Evolutionary conservation across 2,113 vertebrate genomes (phyloP).

Genomic region (Rhodinocichla rosea): DNA sequence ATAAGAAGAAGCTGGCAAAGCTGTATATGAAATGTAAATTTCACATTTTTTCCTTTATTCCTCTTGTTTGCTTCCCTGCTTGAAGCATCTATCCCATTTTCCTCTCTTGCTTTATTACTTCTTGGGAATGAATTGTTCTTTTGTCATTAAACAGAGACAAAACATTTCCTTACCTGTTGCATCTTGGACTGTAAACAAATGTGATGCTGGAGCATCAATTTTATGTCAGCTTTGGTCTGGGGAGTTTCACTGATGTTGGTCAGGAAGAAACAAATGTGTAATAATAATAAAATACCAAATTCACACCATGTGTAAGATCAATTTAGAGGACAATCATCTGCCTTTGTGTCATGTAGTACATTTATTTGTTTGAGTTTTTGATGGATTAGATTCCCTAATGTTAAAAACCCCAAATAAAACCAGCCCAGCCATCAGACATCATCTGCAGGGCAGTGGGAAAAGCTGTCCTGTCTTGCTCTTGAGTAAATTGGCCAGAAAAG

Average conservation of each 20-base stretch:
- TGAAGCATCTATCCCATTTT: neutral
- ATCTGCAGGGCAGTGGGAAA: neutral
- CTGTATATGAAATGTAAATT: neutral
- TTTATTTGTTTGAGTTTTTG: neutral
- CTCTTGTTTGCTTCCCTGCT: neutral
- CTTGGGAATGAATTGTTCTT: neutral
- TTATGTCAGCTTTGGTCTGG: neutral
- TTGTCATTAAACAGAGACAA: neutral
- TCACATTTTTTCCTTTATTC: neutral
- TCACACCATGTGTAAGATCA: neutral
- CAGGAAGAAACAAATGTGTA: neutral
- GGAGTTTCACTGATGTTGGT: fast-evolving
- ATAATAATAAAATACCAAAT: neutral
- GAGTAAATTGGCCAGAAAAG: neutral
- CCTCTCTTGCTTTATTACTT: neutral
- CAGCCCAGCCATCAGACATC: neutral
- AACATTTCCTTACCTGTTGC: neutral
- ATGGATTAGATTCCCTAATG: neutral
- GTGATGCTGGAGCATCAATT: neutral
- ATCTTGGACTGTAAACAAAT: fast-evolving
- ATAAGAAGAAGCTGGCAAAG: neutral
- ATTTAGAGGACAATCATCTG: neutral
- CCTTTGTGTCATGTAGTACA: neutral
- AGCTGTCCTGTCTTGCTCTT: neutral
- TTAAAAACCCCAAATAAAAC: neutral